Evolutionary conservation across 2,113 vertebrate genomes (phyloP).

Genomic region (Candoia aspera): DNA sequence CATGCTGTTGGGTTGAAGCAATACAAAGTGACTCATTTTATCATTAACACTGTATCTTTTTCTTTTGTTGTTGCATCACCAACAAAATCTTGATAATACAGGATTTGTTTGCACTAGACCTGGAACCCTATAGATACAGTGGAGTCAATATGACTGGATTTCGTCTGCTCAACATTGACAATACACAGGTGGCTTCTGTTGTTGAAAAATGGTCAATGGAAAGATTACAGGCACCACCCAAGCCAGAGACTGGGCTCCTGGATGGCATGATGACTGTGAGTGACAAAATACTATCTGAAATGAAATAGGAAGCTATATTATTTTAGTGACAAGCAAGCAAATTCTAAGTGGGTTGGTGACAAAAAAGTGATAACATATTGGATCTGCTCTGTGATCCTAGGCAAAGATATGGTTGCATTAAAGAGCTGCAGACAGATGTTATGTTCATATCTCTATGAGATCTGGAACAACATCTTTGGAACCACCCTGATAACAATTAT

Average conservation of each 20-base stretch:
- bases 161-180: conserved; percentile 89
- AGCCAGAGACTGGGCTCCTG: conserved; percentile 84
- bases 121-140: conserved; percentile 96
- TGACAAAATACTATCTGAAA: neutral
- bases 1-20: neutral
- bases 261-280: conserved; percentile 95
- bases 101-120: conserved; percentile 94
- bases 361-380: neutral
- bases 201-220: conserved; percentile 97
- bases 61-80: neutral
- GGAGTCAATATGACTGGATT: conserved; percentile 99
- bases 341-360: neutral
- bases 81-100: conserved; percentile 51
- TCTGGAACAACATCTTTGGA: neutral
- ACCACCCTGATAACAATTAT: neutral
- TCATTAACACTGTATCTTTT: conserved; percentile 13
- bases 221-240: conserved; percentile 86
- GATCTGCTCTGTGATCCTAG: neutral
- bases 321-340: neutral
- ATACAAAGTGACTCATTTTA: neutral
- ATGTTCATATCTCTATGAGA: neutral
- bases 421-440: neutral
- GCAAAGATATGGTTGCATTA: neutral
- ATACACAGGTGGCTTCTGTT: conserved; percentile 83
- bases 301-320: neutral